phyloP scores from a whole-genome alignment of 2,113 vertebrate species.

The Myotis yumanensis region DNA sequence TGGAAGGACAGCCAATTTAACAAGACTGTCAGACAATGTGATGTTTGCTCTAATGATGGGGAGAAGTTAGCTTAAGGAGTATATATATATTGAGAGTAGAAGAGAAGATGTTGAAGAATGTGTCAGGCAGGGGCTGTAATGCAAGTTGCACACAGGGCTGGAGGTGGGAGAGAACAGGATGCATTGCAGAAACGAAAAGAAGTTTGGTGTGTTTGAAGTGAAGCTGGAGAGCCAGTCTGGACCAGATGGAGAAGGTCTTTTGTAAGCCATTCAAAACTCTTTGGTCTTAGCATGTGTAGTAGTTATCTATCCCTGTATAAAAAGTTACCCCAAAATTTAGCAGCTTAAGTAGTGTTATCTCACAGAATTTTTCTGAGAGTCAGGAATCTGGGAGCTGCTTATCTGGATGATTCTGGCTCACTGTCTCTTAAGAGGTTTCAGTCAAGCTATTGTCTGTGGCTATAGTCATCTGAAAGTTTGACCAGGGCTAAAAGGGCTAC shows the following conservation, averaged over 20 bases:
- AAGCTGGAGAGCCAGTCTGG: slow-evolving; percentile 4
- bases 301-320: slow-evolving; percentile 42
- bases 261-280: slow-evolving; percentile 9
- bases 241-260: slow-evolving; percentile 37
- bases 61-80: neutral
- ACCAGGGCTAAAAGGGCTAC: neutral
- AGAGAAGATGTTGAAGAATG: slow-evolving; percentile 18
- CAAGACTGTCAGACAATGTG: neutral
- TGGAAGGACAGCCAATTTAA: neutral
- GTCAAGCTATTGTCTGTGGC: neutral
- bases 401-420: neutral
- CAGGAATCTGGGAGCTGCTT: neutral
- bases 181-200: slow-evolving; percentile 1
- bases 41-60: neutral
- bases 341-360: neutral
- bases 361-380: slow-evolving; percentile 20
- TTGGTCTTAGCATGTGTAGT: slow-evolving; percentile 5
- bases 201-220: slow-evolving; percentile 35
- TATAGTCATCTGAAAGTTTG: neutral
- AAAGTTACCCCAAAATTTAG: slow-evolving; percentile 24
- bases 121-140: neutral
- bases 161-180: neutral
- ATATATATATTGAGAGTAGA: neutral
- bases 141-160: neutral
- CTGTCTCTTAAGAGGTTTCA: neutral